Percentiles rank a stretch among this genome's conserved stretches.
phyloP scores from a whole-genome alignment of 2,113 vertebrate species.

The Rhipidura dahli region DNA sequence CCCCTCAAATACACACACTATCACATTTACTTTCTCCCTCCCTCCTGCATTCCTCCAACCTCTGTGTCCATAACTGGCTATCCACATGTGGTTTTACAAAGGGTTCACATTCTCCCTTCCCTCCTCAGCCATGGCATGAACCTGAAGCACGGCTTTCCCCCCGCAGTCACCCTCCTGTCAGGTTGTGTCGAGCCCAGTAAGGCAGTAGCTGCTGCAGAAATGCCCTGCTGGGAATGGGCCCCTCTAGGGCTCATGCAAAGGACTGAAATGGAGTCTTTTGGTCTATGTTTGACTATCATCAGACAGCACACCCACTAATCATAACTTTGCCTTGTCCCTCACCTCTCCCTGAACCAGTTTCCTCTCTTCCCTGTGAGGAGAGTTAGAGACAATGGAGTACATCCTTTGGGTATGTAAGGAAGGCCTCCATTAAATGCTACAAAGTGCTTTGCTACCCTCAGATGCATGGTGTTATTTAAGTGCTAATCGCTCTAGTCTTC shows the following conservation, averaged over 20 bases:
- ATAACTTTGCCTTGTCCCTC: background rate
- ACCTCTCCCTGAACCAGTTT: conserved; percentile 30
- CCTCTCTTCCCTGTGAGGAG: background rate
- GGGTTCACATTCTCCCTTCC: background rate
- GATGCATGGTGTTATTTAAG: conserved; percentile 46
- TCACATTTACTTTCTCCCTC: background rate
- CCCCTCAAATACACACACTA: background rate
- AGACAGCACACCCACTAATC: background rate
- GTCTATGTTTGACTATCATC: background rate
- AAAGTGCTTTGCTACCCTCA: conserved; percentile 34
- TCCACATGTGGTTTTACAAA: background rate
- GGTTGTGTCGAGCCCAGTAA: background rate
- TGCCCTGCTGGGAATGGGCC: background rate
- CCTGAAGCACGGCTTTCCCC: background rate
- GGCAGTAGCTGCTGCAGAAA: background rate
- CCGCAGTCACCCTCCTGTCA: rapidly evolving
- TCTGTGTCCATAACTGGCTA: background rate
- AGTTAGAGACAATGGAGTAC: background rate
- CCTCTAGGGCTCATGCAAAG: background rate
- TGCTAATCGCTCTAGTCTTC: conserved; percentile 54
- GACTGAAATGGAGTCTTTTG: background rate
- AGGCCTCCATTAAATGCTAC: conserved; percentile 55
- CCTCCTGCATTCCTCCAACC: background rate
- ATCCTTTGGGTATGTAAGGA: background rate
- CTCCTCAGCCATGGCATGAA: background rate